Evolutionary conservation across 2,888 invertebrate species (phyloP), one percentile per base, ranked within the genome.

Genomic region (Odiellus spinosus): DNA sequence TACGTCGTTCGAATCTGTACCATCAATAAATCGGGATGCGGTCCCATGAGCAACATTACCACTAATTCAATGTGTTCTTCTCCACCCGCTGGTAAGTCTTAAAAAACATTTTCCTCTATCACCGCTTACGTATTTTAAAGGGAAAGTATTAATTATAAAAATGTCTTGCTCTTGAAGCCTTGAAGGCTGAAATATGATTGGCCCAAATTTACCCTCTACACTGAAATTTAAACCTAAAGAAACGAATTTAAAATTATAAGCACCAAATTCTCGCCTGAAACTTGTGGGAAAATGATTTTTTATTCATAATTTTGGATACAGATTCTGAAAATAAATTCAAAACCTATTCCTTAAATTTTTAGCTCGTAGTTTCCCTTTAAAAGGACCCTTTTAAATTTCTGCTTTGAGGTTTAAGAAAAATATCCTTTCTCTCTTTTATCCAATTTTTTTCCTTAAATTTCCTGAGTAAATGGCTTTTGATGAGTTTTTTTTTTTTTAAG

Each of bases 1-100:
- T 86, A 85, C 64, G 81, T 81, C 12, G 79, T 84, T 2, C 55
- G 60, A 55, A 62, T 66, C 17, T 57, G 58, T 44, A 53, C 55
- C 11, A 52, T 56, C 18, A 58, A 58, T 45, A 40, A 82, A 44
- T 76, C 78, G 38, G 76, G 81, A 44, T 76, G 77, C 42, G 87
- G 87, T 0, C 75, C 77, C 52, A 43, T 54, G 40, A 56, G 56
- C 38, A 51, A 50, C 20, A 41, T 55, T 14, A 55, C 55, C 14
- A 43, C 44, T 10, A 46, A 47, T 8, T 53, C 70, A 0, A 70
- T 73, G 56, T 88, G 86, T 61, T 65, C 68, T 42, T 85, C 84
- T 65, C 76, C 76, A 3, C 74, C 77, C 35, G 54, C 54, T 45
- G 55, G 53, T 53, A 47, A 47, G 50, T 8, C 38, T 38, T 17